These are phyloP conservation scores for Hylomyscus alleni DNA, from an alignment of 2,797 vertebrate genomes.

Conservation along the genomic window DNA sequence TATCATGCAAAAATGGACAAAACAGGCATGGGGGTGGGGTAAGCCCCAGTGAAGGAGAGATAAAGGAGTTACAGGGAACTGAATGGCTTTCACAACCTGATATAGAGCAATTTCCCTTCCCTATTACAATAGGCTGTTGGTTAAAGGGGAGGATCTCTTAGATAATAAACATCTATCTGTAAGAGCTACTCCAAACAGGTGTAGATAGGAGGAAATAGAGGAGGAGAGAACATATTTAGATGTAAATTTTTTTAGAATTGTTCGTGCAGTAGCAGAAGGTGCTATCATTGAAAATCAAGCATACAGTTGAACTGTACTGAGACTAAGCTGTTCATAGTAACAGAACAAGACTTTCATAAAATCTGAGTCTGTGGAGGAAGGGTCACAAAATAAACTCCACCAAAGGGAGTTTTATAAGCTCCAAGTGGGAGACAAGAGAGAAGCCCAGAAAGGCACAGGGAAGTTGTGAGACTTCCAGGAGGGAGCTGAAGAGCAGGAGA, in stretches of 20 bases:
- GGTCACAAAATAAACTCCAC: background rate
- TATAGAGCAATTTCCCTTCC: too few species aligned
- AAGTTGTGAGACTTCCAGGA: background rate
- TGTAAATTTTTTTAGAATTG: background rate
- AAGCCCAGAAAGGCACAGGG: background rate
- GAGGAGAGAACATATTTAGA: background rate
- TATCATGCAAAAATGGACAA: too few species aligned
- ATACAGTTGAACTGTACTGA: background rate
- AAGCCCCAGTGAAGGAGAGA: too few species aligned
- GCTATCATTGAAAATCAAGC: background rate
- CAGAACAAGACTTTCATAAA: background rate
- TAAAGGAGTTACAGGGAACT: too few species aligned
- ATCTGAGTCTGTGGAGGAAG: background rate
- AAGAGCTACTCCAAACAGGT: too few species aligned
- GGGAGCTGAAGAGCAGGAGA: background rate
- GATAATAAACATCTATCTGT: too few species aligned
- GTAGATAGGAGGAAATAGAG: too few species aligned
- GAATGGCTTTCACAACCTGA: too few species aligned
- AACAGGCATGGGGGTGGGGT: too few species aligned
- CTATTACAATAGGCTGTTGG: too few species aligned
- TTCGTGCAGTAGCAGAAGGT: background rate
- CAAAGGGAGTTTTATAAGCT: background rate
- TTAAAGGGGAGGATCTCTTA: too few species aligned
- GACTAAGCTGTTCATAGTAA: background rate
- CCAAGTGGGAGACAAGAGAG: background rate